Evolutionary conservation across 2,888 invertebrate species (phyloP).

Genomic region (Herminia tarsipennalis): DNA sequence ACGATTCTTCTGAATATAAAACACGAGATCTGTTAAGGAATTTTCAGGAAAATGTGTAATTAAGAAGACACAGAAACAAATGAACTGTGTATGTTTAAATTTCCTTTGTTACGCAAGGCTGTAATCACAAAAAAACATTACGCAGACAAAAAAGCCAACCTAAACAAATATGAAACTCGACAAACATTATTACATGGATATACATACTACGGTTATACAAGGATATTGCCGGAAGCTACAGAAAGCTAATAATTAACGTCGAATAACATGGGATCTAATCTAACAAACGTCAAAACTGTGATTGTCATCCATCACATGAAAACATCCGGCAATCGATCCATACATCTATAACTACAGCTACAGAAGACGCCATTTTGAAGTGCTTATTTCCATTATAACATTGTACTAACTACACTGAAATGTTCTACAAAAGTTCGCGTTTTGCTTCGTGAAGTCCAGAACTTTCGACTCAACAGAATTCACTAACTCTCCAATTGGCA

Average conservation of each 20-base stretch:
- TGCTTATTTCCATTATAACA: conserved; percentile 86
- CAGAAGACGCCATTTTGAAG: conserved; percentile 85
- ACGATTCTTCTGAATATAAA: no score
- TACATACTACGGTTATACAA: neutral
- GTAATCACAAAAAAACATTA: conserved; percentile 14
- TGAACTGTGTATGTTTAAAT: conserved; percentile 6
- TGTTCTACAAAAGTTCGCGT: conserved; percentile 86
- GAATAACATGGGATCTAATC: conserved; percentile 29
- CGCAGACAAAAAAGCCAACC: conserved; percentile 10
- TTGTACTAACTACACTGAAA: conserved; percentile 86
- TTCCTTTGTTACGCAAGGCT: conserved; percentile 26
- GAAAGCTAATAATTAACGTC: conserved; percentile 8
- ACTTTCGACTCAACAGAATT: conserved; percentile 75
- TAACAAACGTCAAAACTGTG: conserved; percentile 51
- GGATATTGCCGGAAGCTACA: neutral
- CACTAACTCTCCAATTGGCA: conserved; percentile 79
- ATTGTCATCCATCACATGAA: conserved; percentile 57
- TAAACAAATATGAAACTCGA: conserved; percentile 24
- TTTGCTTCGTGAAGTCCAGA: conserved; percentile 86
- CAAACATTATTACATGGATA: conserved; percentile 13
- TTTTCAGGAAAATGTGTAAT: no score
- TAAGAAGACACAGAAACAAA: neutral
- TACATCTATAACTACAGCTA: conserved; percentile 71
- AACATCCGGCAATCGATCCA: conserved; percentile 69
- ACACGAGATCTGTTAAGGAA: no score